Evolutionary conservation across 2,113 vertebrate species (phyloP), one percentile per base, ranked within the genome.

Genomic region (Elachura formosa): DNA sequence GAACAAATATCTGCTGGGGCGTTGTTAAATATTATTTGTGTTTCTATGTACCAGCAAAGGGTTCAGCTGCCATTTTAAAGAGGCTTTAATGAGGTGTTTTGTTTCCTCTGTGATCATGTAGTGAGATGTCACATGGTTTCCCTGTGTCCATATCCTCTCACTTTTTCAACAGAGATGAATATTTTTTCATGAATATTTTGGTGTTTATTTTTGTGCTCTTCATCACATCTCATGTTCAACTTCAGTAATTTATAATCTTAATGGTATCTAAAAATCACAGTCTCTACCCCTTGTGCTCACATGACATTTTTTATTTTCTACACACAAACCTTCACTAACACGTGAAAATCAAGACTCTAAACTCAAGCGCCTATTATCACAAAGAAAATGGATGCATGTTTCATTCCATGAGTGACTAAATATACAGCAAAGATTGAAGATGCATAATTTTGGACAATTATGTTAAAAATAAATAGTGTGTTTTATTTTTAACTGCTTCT

Each of bases 401-500:
- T 90, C n/a, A 20, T 81, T 90, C 66, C 83, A 3, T 9, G 10
- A 90, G 80, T 74, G 68, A 86, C 79, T 93, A 84, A 94, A 90
- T 56, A 75, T 56, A 78, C 64, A 55, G 56, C 76, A 89, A 89
- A 56, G 77, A 82, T 40, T 78, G 59, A 91, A 68, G 82, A 87
- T 73, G 61, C 34, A 28, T 80, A 83, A 91, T 91, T 94, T 85
- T 88, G 75, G 41, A 83, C 82, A 77, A 71, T 71, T 93, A 59
- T 74, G 72, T 91, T 89, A 10, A 83, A 78, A 95, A 93, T 84
- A 76, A 24, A 68, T 55, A 67, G 74, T 7, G 5, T 94, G 73
- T 33, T 83, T 91, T 93, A 96, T 94, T 96, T 96, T 93, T 94
- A 96, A 87, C 82, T 3, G 6, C 59, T 93, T 83, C 77, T 92